These are phyloP conservation scores for Megaustenia siamemsis DNA, from an alignment of 2,888 invertebrate genomes.

Conservation along the genomic window DNA sequence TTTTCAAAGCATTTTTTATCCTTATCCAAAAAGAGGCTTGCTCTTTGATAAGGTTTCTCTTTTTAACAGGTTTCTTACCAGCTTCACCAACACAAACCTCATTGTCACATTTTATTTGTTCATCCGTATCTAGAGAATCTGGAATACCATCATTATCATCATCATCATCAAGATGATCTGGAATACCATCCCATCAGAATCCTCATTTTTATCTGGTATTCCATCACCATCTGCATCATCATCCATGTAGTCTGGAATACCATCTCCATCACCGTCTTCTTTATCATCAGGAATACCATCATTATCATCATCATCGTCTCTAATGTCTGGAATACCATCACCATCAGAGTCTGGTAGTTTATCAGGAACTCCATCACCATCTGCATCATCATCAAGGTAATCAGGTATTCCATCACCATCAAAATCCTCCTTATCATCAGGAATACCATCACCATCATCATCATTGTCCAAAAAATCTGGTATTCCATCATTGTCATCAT, in stretches of 20 bases:
- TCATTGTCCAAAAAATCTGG: conserved; percentile 72
- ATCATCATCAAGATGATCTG: conserved; percentile 71
- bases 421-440: conserved; percentile 65
- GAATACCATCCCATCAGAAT: conserved; percentile 75
- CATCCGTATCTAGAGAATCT: conserved; percentile 68
- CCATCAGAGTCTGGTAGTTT: conserved; percentile 73
- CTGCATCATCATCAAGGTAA: conserved; percentile 66
- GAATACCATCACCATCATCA: conserved; percentile 70
- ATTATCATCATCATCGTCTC: conserved; percentile 71
- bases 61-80: conserved; percentile 50
- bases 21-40: conserved; percentile 63
- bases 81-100: conserved; percentile 47
- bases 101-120: conserved; percentile 61
- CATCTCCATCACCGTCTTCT: conserved; percentile 72
- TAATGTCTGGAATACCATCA: conserved; percentile 73
- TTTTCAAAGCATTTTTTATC: conserved; percentile 62
- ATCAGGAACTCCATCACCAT: conserved; percentile 77
- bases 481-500: conserved; percentile 73
- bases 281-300: conserved; percentile 74
- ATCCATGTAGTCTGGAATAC: conserved; percentile 70
- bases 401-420: conserved; percentile 72
- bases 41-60: conserved; percentile 59
- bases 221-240: conserved; percentile 72
- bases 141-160: conserved; percentile 74
- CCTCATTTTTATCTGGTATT: conserved; percentile 68